A percentile compares a stretch with the other conserved stretches of the same genome.
Evolutionary conservation across 2,888 invertebrate genomes (phyloP).

Genomic region (Cotesia congregata): DNA sequence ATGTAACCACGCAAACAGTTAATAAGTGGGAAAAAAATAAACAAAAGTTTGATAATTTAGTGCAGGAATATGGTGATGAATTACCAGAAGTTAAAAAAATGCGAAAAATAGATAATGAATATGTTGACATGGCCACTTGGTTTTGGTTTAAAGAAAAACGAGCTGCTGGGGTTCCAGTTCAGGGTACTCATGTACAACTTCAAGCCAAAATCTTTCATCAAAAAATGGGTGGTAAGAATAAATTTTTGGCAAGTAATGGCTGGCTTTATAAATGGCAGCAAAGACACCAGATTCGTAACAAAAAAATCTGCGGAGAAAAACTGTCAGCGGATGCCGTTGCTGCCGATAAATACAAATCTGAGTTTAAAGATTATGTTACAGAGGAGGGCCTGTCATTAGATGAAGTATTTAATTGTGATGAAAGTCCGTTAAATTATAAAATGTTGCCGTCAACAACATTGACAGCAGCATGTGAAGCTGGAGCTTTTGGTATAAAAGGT

Average conservation of each 20-base stretch:
- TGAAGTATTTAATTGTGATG: constrained; percentile 5
- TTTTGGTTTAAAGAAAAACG: constrained; percentile 4
- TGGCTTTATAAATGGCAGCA: constrained; percentile 2
- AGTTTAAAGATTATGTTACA: neutral
- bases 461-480: neutral
- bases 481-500: constrained; percentile 7
- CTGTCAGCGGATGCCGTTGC: neutral
- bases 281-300: neutral
- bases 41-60: too few species aligned
- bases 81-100: neutral
- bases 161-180: neutral
- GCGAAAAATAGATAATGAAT: neutral
- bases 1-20: too few species aligned
- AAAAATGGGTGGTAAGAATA: neutral
- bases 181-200: neutral
- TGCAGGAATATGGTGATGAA: too few species aligned
- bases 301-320: neutral
- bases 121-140: neutral
- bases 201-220: constrained; percentile 13
- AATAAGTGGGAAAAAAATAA: too few species aligned
- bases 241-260: constrained; percentile 15
- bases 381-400: constrained; percentile 13
- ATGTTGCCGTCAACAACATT: constrained; percentile 9
- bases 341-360: constrained; percentile 11
- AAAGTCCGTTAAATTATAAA: constrained; percentile 18